A percentile compares a stretch with the other conserved stretches of the same genome.
These are phyloP conservation scores for Crenichthys baileyi DNA, from an alignment of 2,797 vertebrate species.

Conservation along the genomic window DNA sequence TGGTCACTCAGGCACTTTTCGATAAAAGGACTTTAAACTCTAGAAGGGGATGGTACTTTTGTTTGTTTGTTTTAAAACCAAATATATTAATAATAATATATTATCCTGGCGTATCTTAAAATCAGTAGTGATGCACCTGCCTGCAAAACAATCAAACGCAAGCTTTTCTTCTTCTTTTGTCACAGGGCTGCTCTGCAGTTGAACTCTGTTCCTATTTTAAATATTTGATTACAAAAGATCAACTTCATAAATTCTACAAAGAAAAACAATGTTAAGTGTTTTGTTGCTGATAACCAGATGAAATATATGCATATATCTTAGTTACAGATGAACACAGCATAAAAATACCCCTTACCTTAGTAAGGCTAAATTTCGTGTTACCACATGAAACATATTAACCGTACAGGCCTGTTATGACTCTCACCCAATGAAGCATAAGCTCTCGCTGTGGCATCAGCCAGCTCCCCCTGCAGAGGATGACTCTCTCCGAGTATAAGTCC, in stretches of 20 bases:
- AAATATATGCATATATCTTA: neutral
- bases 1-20: neutral
- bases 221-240: neutral
- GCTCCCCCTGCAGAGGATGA: slow-evolving; percentile 85
- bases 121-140: neutral
- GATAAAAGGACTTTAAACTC: neutral
- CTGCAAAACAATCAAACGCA: neutral
- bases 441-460: slow-evolving; percentile 87
- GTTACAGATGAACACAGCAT: neutral
- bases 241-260: neutral
- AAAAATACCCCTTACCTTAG: neutral
- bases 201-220: neutral
- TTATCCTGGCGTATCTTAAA: neutral
- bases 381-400: slow-evolving; percentile 1
- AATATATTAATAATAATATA: neutral
- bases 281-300: neutral
- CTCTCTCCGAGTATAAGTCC: slow-evolving; percentile 79
- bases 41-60: neutral
- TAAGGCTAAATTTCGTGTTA: neutral
- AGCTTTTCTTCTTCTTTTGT: neutral
- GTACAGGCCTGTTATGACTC: slow-evolving; percentile 16
- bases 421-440: slow-evolving; percentile 87
- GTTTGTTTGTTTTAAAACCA: neutral
- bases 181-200: neutral
- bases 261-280: neutral